phyloP scores from a whole-genome alignment of 2,797 vertebrate genomes.

The Potorous gilbertii region DNA sequence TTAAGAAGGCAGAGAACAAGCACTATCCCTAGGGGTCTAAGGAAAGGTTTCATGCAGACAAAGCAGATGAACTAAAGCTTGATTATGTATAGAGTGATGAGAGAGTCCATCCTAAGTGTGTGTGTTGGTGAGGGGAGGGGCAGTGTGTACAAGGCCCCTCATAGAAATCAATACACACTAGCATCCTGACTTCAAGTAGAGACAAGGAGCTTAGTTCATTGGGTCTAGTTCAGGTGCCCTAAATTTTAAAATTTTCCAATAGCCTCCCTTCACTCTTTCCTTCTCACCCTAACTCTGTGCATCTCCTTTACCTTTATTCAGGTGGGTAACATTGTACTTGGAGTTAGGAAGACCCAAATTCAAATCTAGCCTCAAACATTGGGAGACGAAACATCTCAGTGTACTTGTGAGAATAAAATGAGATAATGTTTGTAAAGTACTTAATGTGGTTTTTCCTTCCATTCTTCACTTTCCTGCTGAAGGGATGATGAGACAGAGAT shows the following conservation, averaged over 20 bases:
- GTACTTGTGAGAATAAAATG: neutral
- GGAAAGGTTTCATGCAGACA: neutral
- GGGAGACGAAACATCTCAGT: neutral
- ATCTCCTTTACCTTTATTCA: neutral
- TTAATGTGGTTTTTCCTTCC: neutral
- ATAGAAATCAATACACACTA: neutral
- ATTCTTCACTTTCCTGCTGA: neutral
- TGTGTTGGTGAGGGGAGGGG: neutral
- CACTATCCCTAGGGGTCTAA: neutral
- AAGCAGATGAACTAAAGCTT: neutral
- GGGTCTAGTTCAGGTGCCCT: neutral
- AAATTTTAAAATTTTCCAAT: neutral
- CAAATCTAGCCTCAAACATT: neutral
- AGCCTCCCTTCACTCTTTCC: neutral
- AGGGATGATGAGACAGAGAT: neutral
- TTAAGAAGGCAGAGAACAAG: neutral
- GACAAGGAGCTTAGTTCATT: neutral
- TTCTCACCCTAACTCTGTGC: neutral
- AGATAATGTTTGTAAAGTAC: neutral
- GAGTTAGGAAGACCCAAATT: neutral
- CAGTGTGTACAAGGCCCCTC: neutral
- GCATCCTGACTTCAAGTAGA: neutral
- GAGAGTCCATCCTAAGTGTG: neutral
- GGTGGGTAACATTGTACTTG: neutral
- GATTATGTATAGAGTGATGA: neutral